Percentiles rank a stretch among this genome's conserved stretches.
These are phyloP conservation scores for Hemaris fuciformis DNA, from an alignment of 2,888 invertebrate genomes.

Conservation along the genomic window DNA sequence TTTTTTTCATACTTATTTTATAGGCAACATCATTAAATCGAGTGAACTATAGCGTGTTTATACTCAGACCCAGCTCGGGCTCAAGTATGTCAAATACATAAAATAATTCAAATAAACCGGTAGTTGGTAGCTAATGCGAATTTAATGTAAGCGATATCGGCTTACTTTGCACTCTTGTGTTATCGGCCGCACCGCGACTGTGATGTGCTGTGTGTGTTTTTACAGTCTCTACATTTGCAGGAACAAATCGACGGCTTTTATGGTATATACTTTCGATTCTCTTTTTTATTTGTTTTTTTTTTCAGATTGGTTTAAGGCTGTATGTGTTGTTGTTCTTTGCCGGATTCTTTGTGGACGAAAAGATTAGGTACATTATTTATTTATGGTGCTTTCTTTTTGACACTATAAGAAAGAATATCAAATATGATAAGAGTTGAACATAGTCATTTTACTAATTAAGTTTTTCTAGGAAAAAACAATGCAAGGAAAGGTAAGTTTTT, in stretches of 20 bases:
- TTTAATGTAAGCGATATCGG: constrained; percentile 62
- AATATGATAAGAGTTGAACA: no score
- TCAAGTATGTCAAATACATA: constrained; percentile 45
- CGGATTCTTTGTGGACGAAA: neutral
- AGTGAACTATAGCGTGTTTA: neutral
- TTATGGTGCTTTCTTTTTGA: no score
- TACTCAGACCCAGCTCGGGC: neutral
- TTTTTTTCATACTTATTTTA: neutral
- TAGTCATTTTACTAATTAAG: no score
- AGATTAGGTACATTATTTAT: neutral
- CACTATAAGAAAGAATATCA: no score
- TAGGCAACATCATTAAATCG: neutral
- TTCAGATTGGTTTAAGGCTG: neutral
- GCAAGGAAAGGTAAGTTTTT: constrained; percentile 11
- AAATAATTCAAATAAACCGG: constrained; percentile 45
- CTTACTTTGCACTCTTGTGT: constrained; percentile 47
- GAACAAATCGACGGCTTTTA: constrained; percentile 7
- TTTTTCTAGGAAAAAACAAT: neutral
- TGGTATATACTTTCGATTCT: neutral
- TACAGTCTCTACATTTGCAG: constrained; percentile 3
- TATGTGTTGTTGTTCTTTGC: neutral
- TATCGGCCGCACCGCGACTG: constrained; percentile 46
- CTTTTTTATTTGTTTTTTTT: neutral
- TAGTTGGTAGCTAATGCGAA: constrained; percentile 67
- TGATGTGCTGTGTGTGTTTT: constrained; percentile 29